These are phyloP conservation scores for Horisme vitalbata DNA, from an alignment of 2,888 invertebrate species.

Conservation along the genomic window DNA sequence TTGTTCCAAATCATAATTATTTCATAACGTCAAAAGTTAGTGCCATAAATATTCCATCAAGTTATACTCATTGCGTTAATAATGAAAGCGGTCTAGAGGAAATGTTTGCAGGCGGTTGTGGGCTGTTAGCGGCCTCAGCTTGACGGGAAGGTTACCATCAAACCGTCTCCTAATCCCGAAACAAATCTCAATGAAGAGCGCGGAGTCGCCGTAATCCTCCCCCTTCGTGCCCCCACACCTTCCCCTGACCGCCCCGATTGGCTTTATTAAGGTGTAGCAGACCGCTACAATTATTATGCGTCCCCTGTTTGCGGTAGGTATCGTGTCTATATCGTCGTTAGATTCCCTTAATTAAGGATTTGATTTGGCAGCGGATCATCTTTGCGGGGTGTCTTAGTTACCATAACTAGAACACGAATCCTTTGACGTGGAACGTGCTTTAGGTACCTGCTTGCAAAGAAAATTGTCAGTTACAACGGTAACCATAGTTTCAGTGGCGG, in stretches of 20 bases:
- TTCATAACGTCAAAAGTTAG: constrained; percentile 58
- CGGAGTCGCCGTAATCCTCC: constrained; percentile 70
- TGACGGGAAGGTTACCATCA: constrained; percentile 69
- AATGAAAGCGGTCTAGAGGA: constrained; percentile 51
- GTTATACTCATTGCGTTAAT: constrained; percentile 59
- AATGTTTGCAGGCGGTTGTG: constrained; percentile 54
- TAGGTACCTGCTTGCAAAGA: background rate
- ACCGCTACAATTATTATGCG: constrained; percentile 83
- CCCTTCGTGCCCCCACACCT: constrained; percentile 43
- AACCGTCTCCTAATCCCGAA: constrained; percentile 78
- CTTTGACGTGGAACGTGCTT: constrained; percentile 18
- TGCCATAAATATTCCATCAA: constrained; percentile 63
- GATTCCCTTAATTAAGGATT: constrained; percentile 80
- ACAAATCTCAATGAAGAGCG: constrained; percentile 83
- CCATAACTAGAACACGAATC: constrained; percentile 30
- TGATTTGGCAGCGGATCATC: constrained; percentile 67
- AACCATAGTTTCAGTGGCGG: constrained; percentile 17
- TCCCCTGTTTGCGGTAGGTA: constrained; percentile 80
- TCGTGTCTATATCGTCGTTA: constrained; percentile 73
- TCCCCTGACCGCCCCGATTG: constrained; percentile 67
- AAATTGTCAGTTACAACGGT: constrained; percentile 10
- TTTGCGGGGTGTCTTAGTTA: constrained; percentile 48
- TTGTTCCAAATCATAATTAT: constrained; percentile 55
- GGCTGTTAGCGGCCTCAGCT: constrained; percentile 55
- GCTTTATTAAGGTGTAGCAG: constrained; percentile 83